Percentiles rank a stretch among this genome's conserved stretches.
phyloP scores from a whole-genome alignment of 2,888 invertebrate genomes.

The Caenorhabditis sp. region DNA sequence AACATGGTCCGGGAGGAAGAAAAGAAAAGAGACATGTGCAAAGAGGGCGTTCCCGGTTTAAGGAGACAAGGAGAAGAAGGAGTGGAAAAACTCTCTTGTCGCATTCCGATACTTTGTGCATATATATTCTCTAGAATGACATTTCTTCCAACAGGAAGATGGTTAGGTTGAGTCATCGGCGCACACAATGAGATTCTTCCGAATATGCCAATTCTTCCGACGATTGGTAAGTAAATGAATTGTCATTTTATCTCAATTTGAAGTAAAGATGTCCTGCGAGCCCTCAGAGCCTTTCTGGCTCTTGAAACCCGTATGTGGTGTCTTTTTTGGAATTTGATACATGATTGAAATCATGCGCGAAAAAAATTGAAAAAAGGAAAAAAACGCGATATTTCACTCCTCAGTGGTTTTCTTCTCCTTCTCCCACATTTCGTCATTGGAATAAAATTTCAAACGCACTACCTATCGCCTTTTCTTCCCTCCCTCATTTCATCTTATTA shows the following conservation, averaged over 20 bases:
- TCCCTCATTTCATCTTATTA: slow-evolving; percentile 13
- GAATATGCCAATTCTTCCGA: slow-evolving; percentile 41
- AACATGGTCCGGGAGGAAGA: slow-evolving; percentile 13
- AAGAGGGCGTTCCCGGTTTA: slow-evolving; percentile 60
- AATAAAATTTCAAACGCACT: no score
- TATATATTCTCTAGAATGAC: slow-evolving; percentile 36
- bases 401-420: slow-evolving; percentile 2
- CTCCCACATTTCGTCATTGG: no score
- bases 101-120: slow-evolving; percentile 35
- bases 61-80: slow-evolving; percentile 21
- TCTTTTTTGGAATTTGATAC: slow-evolving; percentile 47
- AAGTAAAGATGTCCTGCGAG: slow-evolving; percentile 6
- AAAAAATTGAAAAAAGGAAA: slow-evolving; percentile 50
- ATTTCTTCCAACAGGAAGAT: slow-evolving; percentile 32
- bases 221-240: slow-evolving; percentile 43
- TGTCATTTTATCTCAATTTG: not conserved
- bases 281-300: not conserved
- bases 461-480: not conserved
- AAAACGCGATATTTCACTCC: slow-evolving; percentile 54
- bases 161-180: slow-evolving; percentile 31
- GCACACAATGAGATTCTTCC: slow-evolving; percentile 45
- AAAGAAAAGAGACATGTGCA: slow-evolving; percentile 40
- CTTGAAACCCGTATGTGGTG: slow-evolving; percentile 5
- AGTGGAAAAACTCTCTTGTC: slow-evolving; percentile 9
- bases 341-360: slow-evolving; percentile 53